Percentiles rank a stretch among this genome's conserved stretches.
Evolutionary conservation across 2,888 invertebrate genomes (phyloP).

Genomic region (Polydrusus tereticollis): DNA sequence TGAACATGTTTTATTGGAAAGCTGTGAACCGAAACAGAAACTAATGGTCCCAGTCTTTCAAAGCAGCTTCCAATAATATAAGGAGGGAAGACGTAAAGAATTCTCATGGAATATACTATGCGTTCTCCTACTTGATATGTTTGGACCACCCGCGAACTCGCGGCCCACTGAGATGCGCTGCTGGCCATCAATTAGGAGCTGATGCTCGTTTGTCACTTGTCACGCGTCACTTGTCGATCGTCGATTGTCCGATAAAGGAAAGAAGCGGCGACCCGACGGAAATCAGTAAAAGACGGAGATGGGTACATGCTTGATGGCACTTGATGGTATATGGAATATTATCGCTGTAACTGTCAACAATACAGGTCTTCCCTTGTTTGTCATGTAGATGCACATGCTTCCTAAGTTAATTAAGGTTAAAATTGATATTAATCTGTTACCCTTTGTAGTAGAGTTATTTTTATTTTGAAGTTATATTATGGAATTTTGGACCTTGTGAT

Average conservation of each 20-base stretch:
- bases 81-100: neutral
- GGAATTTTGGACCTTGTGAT: too few relatives aligned
- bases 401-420: too few relatives aligned
- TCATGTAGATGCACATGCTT: too few relatives aligned
- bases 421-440: too few relatives aligned
- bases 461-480: too few relatives aligned
- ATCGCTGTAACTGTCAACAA: too few relatives aligned
- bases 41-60: too few relatives aligned
- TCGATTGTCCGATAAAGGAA: slow-evolving; percentile 43
- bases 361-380: too few relatives aligned
- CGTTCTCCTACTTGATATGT: slow-evolving; percentile 19
- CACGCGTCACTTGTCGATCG: slow-evolving; percentile 50
- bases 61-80: too few relatives aligned
- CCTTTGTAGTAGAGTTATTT: too few relatives aligned
- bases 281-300: slow-evolving; percentile 15
- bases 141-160: slow-evolving; percentile 47
- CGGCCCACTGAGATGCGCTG: slow-evolving; percentile 46
- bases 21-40: neutral
- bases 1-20: too few relatives aligned
- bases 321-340: slow-evolving; percentile 8
- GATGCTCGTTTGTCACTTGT: slow-evolving; percentile 50
- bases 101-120: slow-evolving; percentile 29
- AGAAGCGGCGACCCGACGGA: slow-evolving; percentile 24
- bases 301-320: too few relatives aligned
- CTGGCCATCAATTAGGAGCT: slow-evolving; percentile 47